Evolutionary conservation across 1,140 invertebrate species (phyloP).

Genomic region (Drosophila nannoptera): DNA sequence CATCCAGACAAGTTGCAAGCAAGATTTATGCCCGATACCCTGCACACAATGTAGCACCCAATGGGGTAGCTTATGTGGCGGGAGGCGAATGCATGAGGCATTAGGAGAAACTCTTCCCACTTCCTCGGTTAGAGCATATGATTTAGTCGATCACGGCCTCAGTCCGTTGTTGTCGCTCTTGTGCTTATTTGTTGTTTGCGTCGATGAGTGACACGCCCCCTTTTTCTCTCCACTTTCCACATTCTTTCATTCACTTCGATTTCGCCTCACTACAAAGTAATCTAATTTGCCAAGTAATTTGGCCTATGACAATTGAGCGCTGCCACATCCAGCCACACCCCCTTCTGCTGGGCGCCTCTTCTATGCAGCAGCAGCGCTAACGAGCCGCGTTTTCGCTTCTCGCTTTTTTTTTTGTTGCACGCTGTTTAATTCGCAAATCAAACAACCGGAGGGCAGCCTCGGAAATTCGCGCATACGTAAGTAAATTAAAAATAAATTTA

Average conservation of each 20-base stretch:
- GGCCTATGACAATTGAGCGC: constrained; percentile 56
- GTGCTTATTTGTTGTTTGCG: constrained; percentile 20
- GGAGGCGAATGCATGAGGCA: background rate
- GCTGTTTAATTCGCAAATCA: constrained; percentile 76
- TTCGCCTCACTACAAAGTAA: constrained; percentile 53
- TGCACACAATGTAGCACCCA: background rate
- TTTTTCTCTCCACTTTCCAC: constrained; percentile 3
- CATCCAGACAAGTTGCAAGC: constrained; percentile 25
- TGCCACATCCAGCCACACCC: background rate
- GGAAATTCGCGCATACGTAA: constrained; percentile 73
- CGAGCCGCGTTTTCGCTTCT: constrained; percentile 31
- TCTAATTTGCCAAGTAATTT: constrained; percentile 51
- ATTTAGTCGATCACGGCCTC: background rate
- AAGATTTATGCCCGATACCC: constrained; percentile 13
- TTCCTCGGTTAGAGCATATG: background rate
- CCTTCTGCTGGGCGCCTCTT: background rate
- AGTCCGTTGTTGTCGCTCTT: background rate
- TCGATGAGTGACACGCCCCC: constrained; percentile 66
- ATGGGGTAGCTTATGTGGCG: background rate
- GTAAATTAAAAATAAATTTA: constrained; percentile 78
- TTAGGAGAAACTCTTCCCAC: background rate
- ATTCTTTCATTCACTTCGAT: background rate
- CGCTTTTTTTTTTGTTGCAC: constrained; percentile 41
- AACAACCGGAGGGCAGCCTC: constrained; percentile 67
- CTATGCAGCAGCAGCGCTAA: constrained; percentile 40